Conservation (phyloP, 2,888 invertebrate genomes). For the Noctua fimbriata region DNA sequence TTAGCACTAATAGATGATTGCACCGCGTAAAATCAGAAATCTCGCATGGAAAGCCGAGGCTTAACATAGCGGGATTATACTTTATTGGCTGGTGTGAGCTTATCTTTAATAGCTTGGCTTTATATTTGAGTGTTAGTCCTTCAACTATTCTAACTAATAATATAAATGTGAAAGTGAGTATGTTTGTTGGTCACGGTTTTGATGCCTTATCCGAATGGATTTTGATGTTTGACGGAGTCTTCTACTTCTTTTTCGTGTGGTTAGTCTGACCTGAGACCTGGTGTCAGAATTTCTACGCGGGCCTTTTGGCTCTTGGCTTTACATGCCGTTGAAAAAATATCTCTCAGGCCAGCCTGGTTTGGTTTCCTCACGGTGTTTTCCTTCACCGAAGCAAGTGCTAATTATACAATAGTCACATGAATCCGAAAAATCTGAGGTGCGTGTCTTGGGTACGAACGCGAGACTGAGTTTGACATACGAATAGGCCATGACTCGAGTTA, state of each 20-base stretch:
- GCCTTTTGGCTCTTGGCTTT: background rate
- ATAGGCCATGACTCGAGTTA: background rate
- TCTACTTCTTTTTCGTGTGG: background rate
- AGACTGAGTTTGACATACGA: background rate
- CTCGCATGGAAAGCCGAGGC: conserved; percentile 58
- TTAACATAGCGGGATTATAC: conserved; percentile 58
- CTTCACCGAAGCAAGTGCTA: background rate
- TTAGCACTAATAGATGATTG: conserved; percentile 22
- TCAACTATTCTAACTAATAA: conserved; percentile 20
- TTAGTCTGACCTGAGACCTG: background rate
- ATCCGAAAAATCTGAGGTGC: background rate
- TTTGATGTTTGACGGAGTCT: background rate
- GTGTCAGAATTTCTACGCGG: background rate
- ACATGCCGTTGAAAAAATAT: background rate
- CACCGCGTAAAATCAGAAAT: conserved; percentile 63
- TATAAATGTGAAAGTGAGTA: background rate
- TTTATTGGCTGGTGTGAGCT: conserved; percentile 64
- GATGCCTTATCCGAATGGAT: background rate
- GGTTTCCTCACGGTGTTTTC: background rate
- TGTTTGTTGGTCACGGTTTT: background rate
- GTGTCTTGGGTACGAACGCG: background rate
- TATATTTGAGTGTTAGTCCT: conserved; percentile 34
- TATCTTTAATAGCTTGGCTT: conserved; percentile 58
- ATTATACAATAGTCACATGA: background rate
- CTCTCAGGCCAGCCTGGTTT: background rate